Evolutionary conservation across 2,797 vertebrate genomes (phyloP).

Genomic region (Eleutherodactylus coqui): DNA sequence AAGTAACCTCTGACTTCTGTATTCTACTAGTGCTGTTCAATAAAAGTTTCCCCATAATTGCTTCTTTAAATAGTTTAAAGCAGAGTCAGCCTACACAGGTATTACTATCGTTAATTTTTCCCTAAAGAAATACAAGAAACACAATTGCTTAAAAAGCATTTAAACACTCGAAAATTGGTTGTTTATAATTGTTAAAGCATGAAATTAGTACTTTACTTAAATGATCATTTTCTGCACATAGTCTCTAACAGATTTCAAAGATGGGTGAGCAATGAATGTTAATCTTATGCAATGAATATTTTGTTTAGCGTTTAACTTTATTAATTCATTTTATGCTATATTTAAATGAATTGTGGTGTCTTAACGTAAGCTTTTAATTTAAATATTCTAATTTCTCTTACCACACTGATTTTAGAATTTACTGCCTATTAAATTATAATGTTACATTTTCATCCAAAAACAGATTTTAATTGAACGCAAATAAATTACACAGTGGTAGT

Average conservation of each 20-base stretch:
- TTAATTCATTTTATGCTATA: slow-evolving; percentile 29
- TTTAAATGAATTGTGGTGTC: slow-evolving; percentile 1
- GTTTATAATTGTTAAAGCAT: slow-evolving; percentile 57
- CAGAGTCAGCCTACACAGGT: not conserved
- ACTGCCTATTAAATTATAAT: slow-evolving; percentile 5
- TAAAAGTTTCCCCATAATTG: not conserved
- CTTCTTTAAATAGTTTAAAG: not conserved
- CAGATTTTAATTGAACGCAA: slow-evolving; percentile 13
- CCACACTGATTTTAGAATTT: not conserved
- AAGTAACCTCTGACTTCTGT: not conserved
- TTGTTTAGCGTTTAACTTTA: slow-evolving; percentile 19
- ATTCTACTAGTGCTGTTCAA: not conserved
- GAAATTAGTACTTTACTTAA: slow-evolving; percentile 45
- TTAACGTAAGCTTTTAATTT: not conserved
- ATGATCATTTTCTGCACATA: slow-evolving; percentile 47
- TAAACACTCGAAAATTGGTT: slow-evolving; percentile 19
- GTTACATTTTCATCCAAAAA: not conserved
- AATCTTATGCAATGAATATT: slow-evolving; percentile 21
- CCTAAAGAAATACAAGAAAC: slow-evolving; percentile 2
- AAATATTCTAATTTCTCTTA: slow-evolving; percentile 6
- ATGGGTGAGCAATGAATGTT: slow-evolving; percentile 44
- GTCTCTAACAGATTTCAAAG: slow-evolving; percentile 49
- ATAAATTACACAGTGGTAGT: slow-evolving; percentile 12
- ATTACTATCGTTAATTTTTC: slow-evolving; percentile 5
- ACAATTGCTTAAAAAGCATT: slow-evolving; percentile 29